Evolutionary conservation across 2,797 vertebrate genomes (phyloP).

Genomic region (Poecilia wingei): DNA sequence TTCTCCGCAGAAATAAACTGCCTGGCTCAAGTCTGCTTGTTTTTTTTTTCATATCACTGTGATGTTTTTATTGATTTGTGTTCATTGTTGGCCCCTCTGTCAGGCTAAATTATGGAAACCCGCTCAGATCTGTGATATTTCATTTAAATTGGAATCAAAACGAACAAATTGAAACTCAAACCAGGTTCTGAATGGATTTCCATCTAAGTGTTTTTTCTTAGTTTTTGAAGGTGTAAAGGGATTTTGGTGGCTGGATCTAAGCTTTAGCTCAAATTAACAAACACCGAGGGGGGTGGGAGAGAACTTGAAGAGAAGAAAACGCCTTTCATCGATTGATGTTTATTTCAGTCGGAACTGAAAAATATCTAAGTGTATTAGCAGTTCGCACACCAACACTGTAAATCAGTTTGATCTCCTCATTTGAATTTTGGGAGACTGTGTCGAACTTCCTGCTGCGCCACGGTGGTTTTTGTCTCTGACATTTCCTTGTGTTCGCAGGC

Average conservation of each 20-base stretch:
- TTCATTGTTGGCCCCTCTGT: neutral
- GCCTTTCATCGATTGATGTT: neutral
- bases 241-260: slow-evolving; percentile 24
- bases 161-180: neutral
- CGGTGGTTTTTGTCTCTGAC: slow-evolving; percentile 23
- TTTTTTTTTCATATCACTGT: slow-evolving; percentile 36
- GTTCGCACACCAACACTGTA: neutral
- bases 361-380: neutral
- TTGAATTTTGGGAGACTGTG: slow-evolving; percentile 5
- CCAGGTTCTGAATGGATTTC: slow-evolving; percentile 19
- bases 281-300: slow-evolving; percentile 3
- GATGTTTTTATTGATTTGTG: slow-evolving; percentile 36
- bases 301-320: neutral
- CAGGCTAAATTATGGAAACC: slow-evolving; percentile 18
- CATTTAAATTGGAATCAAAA: neutral
- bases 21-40: slow-evolving; percentile 44
- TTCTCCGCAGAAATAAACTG: neutral
- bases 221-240: slow-evolving; percentile 27
- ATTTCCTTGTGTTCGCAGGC: slow-evolving; percentile 23
- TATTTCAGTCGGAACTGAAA: slow-evolving; percentile 2
- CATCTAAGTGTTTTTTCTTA: slow-evolving; percentile 7
- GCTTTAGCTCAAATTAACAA: slow-evolving; percentile 16
- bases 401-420: slow-evolving; percentile 4
- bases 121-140: slow-evolving; percentile 10
- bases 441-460: slow-evolving; percentile 15